Evolutionary conservation across 2,888 invertebrate species (phyloP).

Genomic region (Lamellibrachia columna): DNA sequence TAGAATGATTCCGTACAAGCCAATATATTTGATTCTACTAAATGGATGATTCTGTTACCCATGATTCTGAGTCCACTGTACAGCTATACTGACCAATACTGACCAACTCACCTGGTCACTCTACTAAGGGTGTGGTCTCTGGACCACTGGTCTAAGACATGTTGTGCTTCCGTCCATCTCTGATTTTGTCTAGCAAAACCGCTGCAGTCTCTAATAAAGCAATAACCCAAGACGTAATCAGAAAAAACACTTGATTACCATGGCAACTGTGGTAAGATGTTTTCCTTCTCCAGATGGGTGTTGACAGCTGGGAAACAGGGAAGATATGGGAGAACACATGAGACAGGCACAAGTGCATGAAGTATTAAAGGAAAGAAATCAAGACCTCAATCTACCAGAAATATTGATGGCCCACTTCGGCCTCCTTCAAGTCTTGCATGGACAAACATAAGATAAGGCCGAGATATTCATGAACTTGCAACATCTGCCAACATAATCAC

Average conservation of each 20-base stretch:
- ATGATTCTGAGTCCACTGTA: no score
- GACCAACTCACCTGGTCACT: neutral
- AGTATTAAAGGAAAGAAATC: neutral
- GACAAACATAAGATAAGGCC: neutral
- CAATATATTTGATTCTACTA: no score
- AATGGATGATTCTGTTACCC: no score
- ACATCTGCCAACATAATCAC: neutral
- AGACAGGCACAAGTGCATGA: neutral
- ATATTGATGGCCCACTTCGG: neutral
- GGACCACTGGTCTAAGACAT: neutral
- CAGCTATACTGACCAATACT: neutral
- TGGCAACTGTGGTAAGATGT: neutral
- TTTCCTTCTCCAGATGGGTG: neutral
- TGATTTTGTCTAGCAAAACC: neutral
- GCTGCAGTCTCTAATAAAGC: neutral
- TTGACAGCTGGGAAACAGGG: neutral
- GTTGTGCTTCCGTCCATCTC: neutral
- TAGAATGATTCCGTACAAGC: no score
- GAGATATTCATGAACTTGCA: neutral
- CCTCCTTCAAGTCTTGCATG: neutral
- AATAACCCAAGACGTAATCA: conserved; percentile 3
- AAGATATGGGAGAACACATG: neutral
- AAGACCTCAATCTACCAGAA: neutral
- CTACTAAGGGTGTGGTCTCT: neutral
- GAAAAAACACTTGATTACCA: conserved; percentile 4